These are phyloP conservation scores for Lampropteryx suffumata DNA, from an alignment of 2,888 invertebrate genomes.

Conservation along the genomic window DNA sequence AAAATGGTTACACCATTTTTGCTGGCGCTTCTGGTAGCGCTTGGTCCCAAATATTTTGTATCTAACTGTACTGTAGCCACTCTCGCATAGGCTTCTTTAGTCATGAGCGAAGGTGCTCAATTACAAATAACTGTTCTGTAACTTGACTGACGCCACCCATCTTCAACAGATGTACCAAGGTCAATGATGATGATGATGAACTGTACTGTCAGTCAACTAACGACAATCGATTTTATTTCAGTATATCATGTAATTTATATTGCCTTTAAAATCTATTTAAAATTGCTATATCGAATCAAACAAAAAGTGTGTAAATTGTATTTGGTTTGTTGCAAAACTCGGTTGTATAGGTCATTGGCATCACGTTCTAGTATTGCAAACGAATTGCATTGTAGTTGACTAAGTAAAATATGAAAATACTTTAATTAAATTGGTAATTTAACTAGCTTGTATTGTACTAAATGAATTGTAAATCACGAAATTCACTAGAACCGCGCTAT, in stretches of 20 bases:
- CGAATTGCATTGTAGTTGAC: conserved; percentile 26
- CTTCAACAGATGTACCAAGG: too few species aligned
- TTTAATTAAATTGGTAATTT: conserved; percentile 3
- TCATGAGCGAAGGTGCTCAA: too few species aligned
- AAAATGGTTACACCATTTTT: too few species aligned
- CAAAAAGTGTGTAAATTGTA: conserved; percentile 41
- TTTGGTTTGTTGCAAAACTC: conserved; percentile 40
- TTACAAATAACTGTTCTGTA: too few species aligned
- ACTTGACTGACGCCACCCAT: too few species aligned
- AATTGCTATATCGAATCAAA: conserved; percentile 19
- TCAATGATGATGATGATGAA: too few species aligned
- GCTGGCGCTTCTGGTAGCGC: too few species aligned
- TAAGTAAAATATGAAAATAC: conserved; percentile 9
- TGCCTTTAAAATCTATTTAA: conserved; percentile 7
- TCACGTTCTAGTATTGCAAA: conserved; percentile 32
- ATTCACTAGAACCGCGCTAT: neutral
- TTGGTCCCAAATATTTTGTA: too few species aligned
- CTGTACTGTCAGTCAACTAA: too few species aligned
- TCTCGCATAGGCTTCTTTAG: too few species aligned
- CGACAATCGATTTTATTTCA: too few species aligned
- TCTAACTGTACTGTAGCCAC: too few species aligned
- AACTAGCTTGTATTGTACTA: neutral
- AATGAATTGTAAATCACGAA: neutral
- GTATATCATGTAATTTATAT: neutral
- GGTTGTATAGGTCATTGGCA: conserved; percentile 37